phyloP scores from a whole-genome alignment of 2,888 invertebrate genomes.

The Aethes cnicana region DNA sequence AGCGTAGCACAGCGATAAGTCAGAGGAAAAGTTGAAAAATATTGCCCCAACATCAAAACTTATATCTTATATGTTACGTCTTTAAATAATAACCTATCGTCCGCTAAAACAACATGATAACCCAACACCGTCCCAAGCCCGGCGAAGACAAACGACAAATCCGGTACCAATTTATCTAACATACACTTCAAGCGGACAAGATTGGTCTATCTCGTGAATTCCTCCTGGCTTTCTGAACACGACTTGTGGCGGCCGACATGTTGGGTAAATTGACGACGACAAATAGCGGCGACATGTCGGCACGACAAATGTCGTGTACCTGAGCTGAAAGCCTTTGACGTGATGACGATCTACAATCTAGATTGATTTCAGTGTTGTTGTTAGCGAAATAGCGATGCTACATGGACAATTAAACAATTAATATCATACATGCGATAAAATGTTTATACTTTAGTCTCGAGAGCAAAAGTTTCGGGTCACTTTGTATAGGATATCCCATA shows the following conservation, averaged over 20 bases:
- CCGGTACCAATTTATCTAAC: conserved; percentile 70
- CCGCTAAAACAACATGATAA: conserved; percentile 10
- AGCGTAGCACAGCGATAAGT: too few species aligned
- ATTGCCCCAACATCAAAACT: background rate
- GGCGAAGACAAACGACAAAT: conserved; percentile 42
- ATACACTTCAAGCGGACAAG: conserved; percentile 60
- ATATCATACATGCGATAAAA: too few species aligned
- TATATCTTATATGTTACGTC: background rate
- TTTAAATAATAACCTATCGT: conserved; percentile 4
- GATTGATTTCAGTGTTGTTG: conserved; percentile 6
- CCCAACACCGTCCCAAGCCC: conserved; percentile 14
- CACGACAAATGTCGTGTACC: conserved; percentile 22
- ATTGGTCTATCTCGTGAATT: conserved; percentile 64
- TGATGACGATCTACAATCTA: background rate
- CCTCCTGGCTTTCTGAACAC: conserved; percentile 61
- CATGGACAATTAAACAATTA: background rate
- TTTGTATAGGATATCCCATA: too few species aligned
- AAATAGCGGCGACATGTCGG: conserved; percentile 42
- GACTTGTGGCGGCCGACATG: conserved; percentile 60
- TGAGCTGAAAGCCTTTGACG: conserved; percentile 13
- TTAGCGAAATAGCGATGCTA: background rate
- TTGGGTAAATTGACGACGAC: conserved; percentile 60
- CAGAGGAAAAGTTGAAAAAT: background rate
- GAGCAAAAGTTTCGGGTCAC: too few species aligned
- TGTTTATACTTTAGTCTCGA: too few species aligned